Evolutionary conservation across 2,888 invertebrate genomes (phyloP).

Genomic region (Liodrosophila aerea): DNA sequence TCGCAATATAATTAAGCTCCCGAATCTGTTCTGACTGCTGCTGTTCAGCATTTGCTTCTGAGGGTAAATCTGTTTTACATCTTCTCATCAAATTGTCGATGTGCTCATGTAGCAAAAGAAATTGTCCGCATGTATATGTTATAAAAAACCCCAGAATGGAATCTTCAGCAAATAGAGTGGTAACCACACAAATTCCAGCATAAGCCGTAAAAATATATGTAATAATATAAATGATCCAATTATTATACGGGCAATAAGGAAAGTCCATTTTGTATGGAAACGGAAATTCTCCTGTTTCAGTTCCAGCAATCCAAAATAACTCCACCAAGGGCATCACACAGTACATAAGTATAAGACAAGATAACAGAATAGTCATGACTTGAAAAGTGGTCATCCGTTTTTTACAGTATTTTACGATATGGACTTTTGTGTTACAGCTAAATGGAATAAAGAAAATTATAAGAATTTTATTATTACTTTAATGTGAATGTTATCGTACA

Average conservation of each 20-base stretch:
- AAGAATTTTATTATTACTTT: too few relatives aligned
- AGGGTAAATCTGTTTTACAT: neutral
- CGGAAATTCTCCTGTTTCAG: conserved; percentile 63
- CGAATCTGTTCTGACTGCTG: conserved; percentile 50
- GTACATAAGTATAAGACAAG: conserved; percentile 80
- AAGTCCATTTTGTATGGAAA: conserved; percentile 82
- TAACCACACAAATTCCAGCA: conserved; percentile 81
- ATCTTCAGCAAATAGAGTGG: conserved; percentile 81
- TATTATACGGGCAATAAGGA: conserved; percentile 77
- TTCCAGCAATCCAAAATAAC: conserved; percentile 50
- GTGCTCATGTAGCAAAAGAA: conserved; percentile 75
- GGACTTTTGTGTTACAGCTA: conserved; percentile 59
- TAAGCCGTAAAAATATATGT: conserved; percentile 80
- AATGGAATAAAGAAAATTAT: too few relatives aligned
- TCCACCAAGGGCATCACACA: conserved; percentile 79
- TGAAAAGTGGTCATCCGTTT: conserved; percentile 75
- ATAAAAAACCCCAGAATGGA: conserved; percentile 81
- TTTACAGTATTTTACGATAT: conserved; percentile 70
- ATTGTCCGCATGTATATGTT: conserved; percentile 80
- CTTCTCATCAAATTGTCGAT: conserved; percentile 63
- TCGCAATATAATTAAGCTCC: conserved; percentile 64
- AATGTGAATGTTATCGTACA: too few relatives aligned
- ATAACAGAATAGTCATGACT: conserved; percentile 77
- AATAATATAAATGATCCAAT: conserved; percentile 67
- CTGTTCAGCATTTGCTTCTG: neutral